Percentiles rank a stretch among this genome's conserved stretches.
Evolutionary conservation across 1,140 invertebrate genomes (phyloP).

Genomic region (Carposina sasakii): DNA sequence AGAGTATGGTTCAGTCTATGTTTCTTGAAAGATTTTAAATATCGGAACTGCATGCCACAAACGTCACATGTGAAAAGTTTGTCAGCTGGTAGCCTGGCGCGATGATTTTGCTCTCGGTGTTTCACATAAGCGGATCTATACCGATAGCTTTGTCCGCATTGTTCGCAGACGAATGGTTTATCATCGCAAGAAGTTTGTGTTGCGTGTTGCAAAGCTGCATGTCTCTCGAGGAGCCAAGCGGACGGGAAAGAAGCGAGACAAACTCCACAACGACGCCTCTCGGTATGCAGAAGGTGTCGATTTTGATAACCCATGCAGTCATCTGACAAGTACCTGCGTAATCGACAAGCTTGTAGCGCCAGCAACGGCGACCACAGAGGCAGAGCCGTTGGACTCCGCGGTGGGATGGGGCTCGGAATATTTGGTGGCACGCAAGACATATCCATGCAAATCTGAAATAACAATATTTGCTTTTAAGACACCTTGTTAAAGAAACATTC

Average conservation of each 20-base stretch:
- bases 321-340: slow-evolving; percentile 69
- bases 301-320: slow-evolving; percentile 60
- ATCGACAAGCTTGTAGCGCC: slow-evolving; percentile 62
- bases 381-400: slow-evolving; percentile 72
- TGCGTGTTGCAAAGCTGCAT: slow-evolving; percentile 84
- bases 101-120: slow-evolving; percentile 90
- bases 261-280: slow-evolving; percentile 80
- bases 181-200: slow-evolving; percentile 77
- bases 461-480: too few relatives aligned
- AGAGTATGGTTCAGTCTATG: slow-evolving; percentile 89
- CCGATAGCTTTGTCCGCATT: slow-evolving; percentile 91
- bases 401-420: slow-evolving; percentile 63
- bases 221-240: slow-evolving; percentile 85
- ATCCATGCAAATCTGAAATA: slow-evolving; percentile 62
- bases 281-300: slow-evolving; percentile 60
- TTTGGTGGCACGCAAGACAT: slow-evolving; percentile 52
- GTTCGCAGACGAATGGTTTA: slow-evolving; percentile 93
- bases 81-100: slow-evolving; percentile 87
- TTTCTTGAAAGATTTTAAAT: slow-evolving; percentile 92
- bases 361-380: slow-evolving; percentile 69
- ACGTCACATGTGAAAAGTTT: slow-evolving; percentile 92
- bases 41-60: slow-evolving; percentile 91
- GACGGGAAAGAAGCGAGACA: slow-evolving; percentile 88
- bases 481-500: too few relatives aligned
- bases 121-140: slow-evolving; percentile 91